Conservation (phyloP, 2,113 vertebrate species). For the Phyllopteryx taeniolatus region DNA sequence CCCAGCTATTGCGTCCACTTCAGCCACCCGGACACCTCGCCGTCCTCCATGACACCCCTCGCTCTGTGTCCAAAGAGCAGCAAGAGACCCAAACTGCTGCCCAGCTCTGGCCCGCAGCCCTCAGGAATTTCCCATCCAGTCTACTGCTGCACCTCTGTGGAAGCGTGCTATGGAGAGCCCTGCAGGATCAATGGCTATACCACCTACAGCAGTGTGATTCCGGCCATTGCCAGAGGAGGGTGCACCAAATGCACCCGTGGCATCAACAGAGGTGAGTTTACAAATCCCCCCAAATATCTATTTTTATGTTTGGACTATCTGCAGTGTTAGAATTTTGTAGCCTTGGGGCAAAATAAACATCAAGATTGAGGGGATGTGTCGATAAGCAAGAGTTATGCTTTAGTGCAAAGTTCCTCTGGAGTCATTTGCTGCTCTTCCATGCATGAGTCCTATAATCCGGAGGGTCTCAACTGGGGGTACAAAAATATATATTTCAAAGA, state of each 20-base stretch:
- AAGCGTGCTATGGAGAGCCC: constrained; percentile 82
- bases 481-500: background rate
- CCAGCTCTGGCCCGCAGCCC: constrained; percentile 75
- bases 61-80: constrained; percentile 64
- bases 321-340: background rate
- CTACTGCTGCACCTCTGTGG: constrained; percentile 85
- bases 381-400: background rate
- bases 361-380: background rate
- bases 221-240: constrained; percentile 76
- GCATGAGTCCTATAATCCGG: background rate
- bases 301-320: constrained; percentile 1
- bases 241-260: constrained; percentile 79
- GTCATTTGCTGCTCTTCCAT: background rate
- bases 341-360: background rate
- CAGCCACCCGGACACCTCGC: constrained; percentile 62
- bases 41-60: constrained; percentile 78
- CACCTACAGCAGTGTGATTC: constrained; percentile 79
- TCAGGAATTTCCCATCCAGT: constrained; percentile 83
- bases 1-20: constrained; percentile 79
- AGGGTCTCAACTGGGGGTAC: background rate
- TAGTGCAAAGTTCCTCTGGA: background rate
- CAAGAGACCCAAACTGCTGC: constrained; percentile 80
- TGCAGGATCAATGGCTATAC: constrained; percentile 76
- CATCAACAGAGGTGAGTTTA: constrained; percentile 83
- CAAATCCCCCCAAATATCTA: background rate